Base-by-base conservation (phyloP, 2,113 vertebrate genomes). In the Falco punctatus region DNA sequence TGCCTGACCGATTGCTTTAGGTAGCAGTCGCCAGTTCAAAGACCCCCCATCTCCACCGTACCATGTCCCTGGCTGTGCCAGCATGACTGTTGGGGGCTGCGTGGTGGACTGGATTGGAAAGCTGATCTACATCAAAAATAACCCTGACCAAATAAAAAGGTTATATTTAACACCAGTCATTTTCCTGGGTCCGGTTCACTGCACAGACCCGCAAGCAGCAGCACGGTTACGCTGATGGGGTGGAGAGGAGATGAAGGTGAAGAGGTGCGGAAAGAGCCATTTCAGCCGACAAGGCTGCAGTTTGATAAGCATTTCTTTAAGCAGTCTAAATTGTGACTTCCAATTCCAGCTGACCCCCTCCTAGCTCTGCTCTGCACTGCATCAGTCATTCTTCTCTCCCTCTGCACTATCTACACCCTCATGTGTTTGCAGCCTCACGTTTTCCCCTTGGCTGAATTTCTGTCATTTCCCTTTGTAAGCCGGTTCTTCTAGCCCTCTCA, bases 401-500 rank as follows among this genome's bases (percentile, higher is more conserved):
- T 89, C 48, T 0, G 3, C 13, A 3, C 88, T 85, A 84, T 93
- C 91, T 85, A 48, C 83, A 87, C 70, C 70, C 95, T 95, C 94
- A 96, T 96, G 96, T 82, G 95, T 94, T 92, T 96, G 94, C 94
- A 94, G 89, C 93, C 88, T 94, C 95, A 96, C 78, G 91, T 96
- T 96, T 95, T 97, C 92, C 92, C 88, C 94, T 93, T 97, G 96
- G 95, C 92, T 96, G 96, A 95, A 96, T 96, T 97, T 96, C 94
- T 96, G 94, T 96, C 94, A 94, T 96, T 94, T 96, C 88, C 93
- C 92, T 97, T 97, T 96, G 93, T 95, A 93, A 96, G 92, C 92
- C 62, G 15, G 96, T 91, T 93, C 95, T 96, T 54, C 97, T 89
- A 91, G 91, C 62, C 81, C 92, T 96, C 93, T 97, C 96, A 96